Base-by-base conservation (phyloP, 2,113 vertebrate species). In the Sakesphorus luctuosus region DNA sequence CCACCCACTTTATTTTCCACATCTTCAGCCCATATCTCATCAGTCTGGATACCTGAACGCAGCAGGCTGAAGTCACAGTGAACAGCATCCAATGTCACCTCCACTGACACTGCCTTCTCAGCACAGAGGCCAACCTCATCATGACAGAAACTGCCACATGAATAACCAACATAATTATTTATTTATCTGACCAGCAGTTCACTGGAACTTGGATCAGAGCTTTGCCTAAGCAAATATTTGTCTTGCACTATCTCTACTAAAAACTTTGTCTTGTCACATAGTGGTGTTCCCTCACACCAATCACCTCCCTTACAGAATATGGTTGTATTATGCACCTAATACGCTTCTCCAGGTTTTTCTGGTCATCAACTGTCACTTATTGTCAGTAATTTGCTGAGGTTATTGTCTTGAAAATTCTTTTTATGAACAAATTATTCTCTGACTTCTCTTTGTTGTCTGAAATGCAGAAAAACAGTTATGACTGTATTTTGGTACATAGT, bases 21-120 rank as follows among this genome's bases (percentile, higher is more conserved):
- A 3, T 49, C 36, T 52, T 78, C 71, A 73, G 44, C 21, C 43
- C 2, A 0, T 52, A 17, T 33, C 8, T 85, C 79, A 56, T 9
- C 17, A 21, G 0, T 25, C 13, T 47, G 72, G 25, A n/a, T 61
- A 11, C 2, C 47, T 26, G 18, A 80, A 31, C 16, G 18, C 25
- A 7, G 38, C 5, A 13, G 11, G 18, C 5, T 66, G 52, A 78
- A 85, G 46, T 47, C 40, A 35, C 2, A 1, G 9, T 19, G 65
- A 69, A 16, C 25, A 74, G 25, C 20, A 58, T 35, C 20, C 29
- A 38, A 5, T 17, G 11, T 33, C 46, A 23, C 29, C 19, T 66
- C 18, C 56, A n/a, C 25, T 0, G 0, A 9, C 3, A 1, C 18
- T 26, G 11, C 33, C 31, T 49, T 85, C 55, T 24, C 65, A 46